Evolutionary conservation across 2,113 vertebrate species (phyloP).

Genomic region (Gavia stellata): DNA sequence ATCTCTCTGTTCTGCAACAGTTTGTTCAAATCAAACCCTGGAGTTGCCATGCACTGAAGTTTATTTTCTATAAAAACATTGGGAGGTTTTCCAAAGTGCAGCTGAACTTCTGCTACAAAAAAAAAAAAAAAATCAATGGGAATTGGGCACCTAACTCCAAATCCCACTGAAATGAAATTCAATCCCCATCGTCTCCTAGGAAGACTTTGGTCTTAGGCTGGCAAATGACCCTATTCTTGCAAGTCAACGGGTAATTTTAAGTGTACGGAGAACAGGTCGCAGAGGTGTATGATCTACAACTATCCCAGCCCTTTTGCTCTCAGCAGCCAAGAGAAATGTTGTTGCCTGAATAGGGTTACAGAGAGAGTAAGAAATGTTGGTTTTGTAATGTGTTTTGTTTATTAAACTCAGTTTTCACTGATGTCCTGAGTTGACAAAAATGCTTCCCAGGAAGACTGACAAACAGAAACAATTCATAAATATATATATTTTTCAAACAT

Average conservation of each 20-base stretch:
- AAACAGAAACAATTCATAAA: conserved; percentile 17
- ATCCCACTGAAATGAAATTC: neutral
- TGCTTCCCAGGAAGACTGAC: conserved; percentile 4
- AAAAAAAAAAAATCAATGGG: neutral
- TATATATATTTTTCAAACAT: neutral
- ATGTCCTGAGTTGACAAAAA: neutral
- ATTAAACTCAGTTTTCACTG: conserved; percentile 31
- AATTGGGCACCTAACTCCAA: neutral
- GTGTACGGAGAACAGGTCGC: neutral
- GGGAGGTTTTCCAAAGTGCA: neutral
- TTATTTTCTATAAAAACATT: neutral
- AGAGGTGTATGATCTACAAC: neutral
- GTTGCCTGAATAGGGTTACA: neutral
- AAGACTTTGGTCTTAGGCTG: neutral
- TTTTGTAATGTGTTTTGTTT: conserved; percentile 15
- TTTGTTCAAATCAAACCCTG: neutral
- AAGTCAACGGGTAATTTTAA: neutral
- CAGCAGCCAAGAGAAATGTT: neutral
- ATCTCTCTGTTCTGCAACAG: neutral
- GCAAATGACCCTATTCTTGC: neutral
- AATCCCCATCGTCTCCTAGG: neutral
- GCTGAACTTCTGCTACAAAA: neutral
- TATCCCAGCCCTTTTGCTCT: neutral
- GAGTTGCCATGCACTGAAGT: neutral
- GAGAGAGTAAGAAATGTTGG: neutral